phyloP scores from a whole-genome alignment of 2,797 vertebrate genomes.

The Microctenopoma lineatum region DNA sequence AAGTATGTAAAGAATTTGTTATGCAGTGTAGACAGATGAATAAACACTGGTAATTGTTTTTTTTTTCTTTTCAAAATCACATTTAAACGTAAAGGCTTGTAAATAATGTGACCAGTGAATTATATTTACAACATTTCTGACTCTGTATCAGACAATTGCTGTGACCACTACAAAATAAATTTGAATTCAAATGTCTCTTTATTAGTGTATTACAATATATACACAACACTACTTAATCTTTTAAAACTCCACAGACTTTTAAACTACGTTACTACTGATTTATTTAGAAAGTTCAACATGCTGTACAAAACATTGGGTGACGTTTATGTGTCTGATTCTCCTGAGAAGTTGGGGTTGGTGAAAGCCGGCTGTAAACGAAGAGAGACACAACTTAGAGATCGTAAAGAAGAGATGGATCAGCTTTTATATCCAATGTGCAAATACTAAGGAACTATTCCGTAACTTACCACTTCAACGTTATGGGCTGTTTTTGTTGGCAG shows the following conservation, averaged over 20 bases:
- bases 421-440: no score
- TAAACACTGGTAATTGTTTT: slow-evolving; percentile 77
- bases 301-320: slow-evolving; percentile 22
- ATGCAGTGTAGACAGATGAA: slow-evolving; percentile 83
- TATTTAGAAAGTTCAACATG: background rate
- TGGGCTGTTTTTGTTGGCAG: slow-evolving; percentile 47
- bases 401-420: no score
- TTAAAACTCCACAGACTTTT: slow-evolving; percentile 3
- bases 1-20: slow-evolving; percentile 81
- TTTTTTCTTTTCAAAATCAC: slow-evolving; percentile 35
- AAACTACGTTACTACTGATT: slow-evolving; percentile 27
- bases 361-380: slow-evolving; percentile 80
- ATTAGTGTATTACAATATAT: slow-evolving; percentile 43
- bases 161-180: slow-evolving; percentile 15
- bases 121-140: background rate
- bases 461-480: slow-evolving; percentile 73
- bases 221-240: slow-evolving; percentile 46
- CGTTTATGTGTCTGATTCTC: slow-evolving; percentile 72
- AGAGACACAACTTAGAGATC: slow-evolving; percentile 1
- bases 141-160: background rate
- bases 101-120: slow-evolving; percentile 4
- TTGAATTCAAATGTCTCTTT: slow-evolving; percentile 4
- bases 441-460: background rate
- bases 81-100: slow-evolving; percentile 1
- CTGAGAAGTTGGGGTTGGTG: slow-evolving; percentile 81